These are phyloP conservation scores for Mormyrus proboscirostris DNA, from an alignment of 2,797 vertebrate genomes.

Conservation along the genomic window DNA sequence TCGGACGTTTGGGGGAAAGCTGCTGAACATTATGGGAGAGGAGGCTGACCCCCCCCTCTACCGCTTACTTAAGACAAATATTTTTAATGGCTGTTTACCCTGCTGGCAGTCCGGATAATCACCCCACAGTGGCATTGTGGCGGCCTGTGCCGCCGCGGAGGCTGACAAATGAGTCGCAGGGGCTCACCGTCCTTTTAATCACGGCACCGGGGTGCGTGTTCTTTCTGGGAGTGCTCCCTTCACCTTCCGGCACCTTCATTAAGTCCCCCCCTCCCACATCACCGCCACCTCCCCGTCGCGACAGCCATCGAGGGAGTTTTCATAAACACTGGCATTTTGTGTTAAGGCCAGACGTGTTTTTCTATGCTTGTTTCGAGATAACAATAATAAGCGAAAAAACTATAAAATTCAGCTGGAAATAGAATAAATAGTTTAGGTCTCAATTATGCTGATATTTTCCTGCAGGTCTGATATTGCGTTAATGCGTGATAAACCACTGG, in stretches of 20 bases:
- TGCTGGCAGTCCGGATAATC: slow-evolving; percentile 57
- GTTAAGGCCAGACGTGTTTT: neutral
- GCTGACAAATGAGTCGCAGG: neutral
- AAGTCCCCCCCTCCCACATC: slow-evolving; percentile 39
- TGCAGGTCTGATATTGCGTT: neutral
- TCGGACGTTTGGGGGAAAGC: slow-evolving; percentile 37
- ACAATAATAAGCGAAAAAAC: neutral
- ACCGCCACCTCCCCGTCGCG: slow-evolving; percentile 35
- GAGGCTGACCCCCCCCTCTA: slow-evolving; percentile 37
- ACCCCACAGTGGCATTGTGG: slow-evolving; percentile 34
- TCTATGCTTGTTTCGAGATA: neutral
- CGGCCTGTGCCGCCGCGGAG: neutral
- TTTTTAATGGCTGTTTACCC: slow-evolving; percentile 60
- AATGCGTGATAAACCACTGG: neutral
- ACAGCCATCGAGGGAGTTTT: neutral
- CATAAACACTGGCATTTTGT: neutral
- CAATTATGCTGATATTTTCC: neutral
- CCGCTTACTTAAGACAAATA: slow-evolving; percentile 55
- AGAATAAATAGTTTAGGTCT: neutral
- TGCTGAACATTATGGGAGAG: slow-evolving; percentile 53
- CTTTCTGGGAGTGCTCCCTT: slow-evolving; percentile 33
- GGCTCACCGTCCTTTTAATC: neutral
- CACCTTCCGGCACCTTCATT: slow-evolving; percentile 56
- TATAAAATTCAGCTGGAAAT: neutral
- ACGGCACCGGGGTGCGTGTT: neutral